These are phyloP conservation scores for Muraenolepis orangiensis DNA, from an alignment of 2,797 vertebrate species.

Conservation along the genomic window DNA sequence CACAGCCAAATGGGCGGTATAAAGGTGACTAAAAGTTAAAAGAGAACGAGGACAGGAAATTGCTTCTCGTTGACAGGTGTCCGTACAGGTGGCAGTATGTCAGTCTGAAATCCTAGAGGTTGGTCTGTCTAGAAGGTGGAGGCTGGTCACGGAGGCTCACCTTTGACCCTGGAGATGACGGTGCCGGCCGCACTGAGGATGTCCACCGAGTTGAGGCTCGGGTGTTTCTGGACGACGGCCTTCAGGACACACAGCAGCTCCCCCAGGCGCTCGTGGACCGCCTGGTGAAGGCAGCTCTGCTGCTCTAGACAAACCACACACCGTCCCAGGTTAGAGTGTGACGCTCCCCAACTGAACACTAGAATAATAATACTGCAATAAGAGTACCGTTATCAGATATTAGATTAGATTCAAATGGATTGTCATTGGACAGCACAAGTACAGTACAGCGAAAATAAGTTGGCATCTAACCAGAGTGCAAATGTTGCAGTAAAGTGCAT, in stretches of 20 bases:
- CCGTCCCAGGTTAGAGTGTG: background rate
- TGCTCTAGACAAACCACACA: slow-evolving; percentile 71
- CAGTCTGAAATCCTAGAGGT: background rate
- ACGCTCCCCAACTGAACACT: background rate
- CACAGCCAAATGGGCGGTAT: background rate
- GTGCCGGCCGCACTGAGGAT: slow-evolving; percentile 92
- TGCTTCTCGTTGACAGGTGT: slow-evolving; percentile 26
- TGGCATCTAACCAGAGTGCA: too few relatives aligned
- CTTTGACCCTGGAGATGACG: slow-evolving; percentile 94
- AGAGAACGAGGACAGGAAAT: slow-evolving; percentile 21
- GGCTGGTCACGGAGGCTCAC: slow-evolving; percentile 68
- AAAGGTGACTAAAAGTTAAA: background rate
- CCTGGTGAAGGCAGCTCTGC: slow-evolving; percentile 85
- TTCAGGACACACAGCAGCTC: slow-evolving; percentile 90
- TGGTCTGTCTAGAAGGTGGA: background rate
- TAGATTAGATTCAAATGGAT: too few relatives aligned
- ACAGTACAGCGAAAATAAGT: too few relatives aligned
- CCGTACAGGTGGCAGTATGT: background rate
- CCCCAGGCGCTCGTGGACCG: slow-evolving; percentile 88
- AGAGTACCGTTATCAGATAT: too few relatives aligned
- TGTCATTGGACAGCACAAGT: too few relatives aligned
- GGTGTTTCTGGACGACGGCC: slow-evolving; percentile 88
- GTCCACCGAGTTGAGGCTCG: slow-evolving; percentile 91
- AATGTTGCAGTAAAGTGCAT: too few relatives aligned
- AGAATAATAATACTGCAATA: background rate